Evolutionary conservation across 2,888 invertebrate species (phyloP), one percentile per base, ranked within the genome.

Genomic region (Apomyelois bistriatella): DNA sequence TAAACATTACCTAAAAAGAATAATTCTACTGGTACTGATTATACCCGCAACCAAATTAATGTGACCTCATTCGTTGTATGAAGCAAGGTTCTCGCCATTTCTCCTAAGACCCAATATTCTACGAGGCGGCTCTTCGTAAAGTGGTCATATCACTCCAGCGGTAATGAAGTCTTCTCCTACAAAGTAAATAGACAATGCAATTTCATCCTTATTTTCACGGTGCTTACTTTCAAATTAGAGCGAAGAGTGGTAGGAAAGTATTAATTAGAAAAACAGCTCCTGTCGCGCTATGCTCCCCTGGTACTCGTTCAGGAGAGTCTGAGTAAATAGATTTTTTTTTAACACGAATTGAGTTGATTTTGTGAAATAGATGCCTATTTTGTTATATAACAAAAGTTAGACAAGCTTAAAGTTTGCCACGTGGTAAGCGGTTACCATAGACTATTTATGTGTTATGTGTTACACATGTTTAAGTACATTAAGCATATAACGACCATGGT

Each of bases 131-230:
- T 53, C 58, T 50, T n/a, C 9, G 52, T 52, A 53, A 30, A 55
- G 8, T 55, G 56, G 58, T 48, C 36, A 46, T 32, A 48, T 43
- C 48, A 41, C 50, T 36, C 17, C 49, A 49, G 51, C 56, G 52
- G 53, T 58, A 60, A 60, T 56, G 56, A 60, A 60, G 55, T 56
- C 56, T 50, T 53, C 54, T 43, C 49, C 53, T 54, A 53, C 56
- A 56, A 53, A 50, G 30, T 48, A 6, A 48, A 37, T 12, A 13
- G 49, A 50, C 49, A 40, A 46, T 30, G 30, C 40, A 40, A 50
- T 50, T 50, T 41, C 49, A 40, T 30, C 30, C 16, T 32, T 50
- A 40, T 40, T 38, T 41, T 32, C 13, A 6, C 10, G 9, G 30
- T 16, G 28, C 3, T 50, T 50, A 32, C 40, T 32, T 41, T 17